phyloP scores from a whole-genome alignment of 2,113 vertebrate species.

The Malurus melanocephalus region DNA sequence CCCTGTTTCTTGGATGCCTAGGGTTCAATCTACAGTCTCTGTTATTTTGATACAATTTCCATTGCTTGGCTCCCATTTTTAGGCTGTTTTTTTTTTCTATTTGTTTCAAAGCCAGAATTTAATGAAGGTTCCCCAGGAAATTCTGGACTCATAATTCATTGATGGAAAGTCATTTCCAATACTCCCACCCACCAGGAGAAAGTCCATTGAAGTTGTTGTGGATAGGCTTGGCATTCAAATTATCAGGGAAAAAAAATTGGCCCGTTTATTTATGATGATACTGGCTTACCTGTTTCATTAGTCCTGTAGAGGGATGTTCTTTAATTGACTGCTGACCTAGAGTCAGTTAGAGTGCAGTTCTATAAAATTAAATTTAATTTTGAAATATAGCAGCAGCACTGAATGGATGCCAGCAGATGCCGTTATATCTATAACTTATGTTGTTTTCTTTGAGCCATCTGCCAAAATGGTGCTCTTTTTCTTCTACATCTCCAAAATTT shows the following conservation, averaged over 20 bases:
- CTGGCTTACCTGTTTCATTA: neutral
- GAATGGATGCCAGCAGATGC: neutral
- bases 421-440: neutral
- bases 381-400: neutral
- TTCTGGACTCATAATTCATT: neutral
- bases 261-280: neutral
- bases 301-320: neutral
- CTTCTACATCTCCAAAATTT: neutral
- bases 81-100: neutral
- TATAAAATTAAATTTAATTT: conserved; percentile 11
- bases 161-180: neutral
- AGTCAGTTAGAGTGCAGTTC: neutral
- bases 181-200: neutral
- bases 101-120: neutral
- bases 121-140: neutral
- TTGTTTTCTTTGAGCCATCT: neutral
- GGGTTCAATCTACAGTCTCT: neutral
- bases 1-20: neutral
- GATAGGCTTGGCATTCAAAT: neutral
- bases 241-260: neutral
- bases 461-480: neutral
- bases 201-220: neutral
- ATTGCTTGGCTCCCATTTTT: neutral
- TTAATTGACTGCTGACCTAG: neutral
- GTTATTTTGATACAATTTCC: neutral